phyloP scores from a whole-genome alignment of 2,113 vertebrate genomes.

The Empidonax alnorum region DNA sequence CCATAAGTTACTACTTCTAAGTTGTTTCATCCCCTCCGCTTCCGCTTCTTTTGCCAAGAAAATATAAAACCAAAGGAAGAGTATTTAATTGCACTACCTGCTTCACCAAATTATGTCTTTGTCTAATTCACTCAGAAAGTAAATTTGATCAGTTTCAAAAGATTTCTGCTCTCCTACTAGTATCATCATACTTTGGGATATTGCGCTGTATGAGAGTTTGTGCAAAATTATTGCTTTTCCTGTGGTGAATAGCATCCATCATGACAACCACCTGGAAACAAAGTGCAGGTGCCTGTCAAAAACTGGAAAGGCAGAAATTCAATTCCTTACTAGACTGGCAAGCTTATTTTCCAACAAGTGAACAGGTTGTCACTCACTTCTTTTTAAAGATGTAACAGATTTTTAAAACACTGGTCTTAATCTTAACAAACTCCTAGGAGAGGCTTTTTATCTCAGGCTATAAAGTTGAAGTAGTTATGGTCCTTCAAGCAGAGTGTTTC shows the following conservation, averaged over 20 bases:
- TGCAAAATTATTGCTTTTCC: background rate
- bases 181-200: background rate
- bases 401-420: conserved; percentile 22
- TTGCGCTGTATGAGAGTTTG: background rate
- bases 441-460: background rate
- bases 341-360: background rate
- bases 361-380: background rate
- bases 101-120: background rate
- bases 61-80: background rate
- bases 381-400: background rate
- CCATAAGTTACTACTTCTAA: background rate
- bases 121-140: background rate
- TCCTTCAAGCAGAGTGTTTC: background rate
- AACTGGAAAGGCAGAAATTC: background rate
- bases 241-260: background rate
- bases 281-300: background rate
- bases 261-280: background rate
- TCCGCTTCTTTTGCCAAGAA: background rate
- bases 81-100: background rate
- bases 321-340: background rate
- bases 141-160: background rate
- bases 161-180: background rate
- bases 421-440: conserved; percentile 20
- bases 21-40: background rate
- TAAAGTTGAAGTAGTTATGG: background rate